Base-by-base conservation (phyloP, 2,797 vertebrate species). In the Hoplostethus mediterraneus region DNA sequence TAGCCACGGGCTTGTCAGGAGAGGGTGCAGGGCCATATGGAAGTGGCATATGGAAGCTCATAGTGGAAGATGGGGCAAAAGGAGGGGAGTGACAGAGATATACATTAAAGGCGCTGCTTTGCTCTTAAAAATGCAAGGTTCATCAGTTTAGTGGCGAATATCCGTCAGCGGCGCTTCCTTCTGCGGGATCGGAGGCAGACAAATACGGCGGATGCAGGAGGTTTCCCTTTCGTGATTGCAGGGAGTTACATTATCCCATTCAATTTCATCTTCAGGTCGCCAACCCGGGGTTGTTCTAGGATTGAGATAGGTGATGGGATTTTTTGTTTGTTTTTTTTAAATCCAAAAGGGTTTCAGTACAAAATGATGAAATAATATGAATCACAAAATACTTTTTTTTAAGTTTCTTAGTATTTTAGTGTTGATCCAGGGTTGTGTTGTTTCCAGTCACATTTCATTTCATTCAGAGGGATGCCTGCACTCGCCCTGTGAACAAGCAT, bases 21-120 rank as follows among this genome's bases (percentile, higher is more conserved):
- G 90, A 94, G 92, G 94, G 92, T 94, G 92, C 88, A 82, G 91
- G 93, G 92, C 93, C 94, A 95, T 95, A 95, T 95, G 94, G 94
- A 94, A 90, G 90, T 90, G 91, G 93, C 94, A 95, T 95, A 95
- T 95, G 94, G 94, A 92, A 92, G 92, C 93, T 90, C 89, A 89
- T 92, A 89, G 93, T 90, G 88, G 90, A 93, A 89, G 93, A 92
- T 88, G 92, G 91, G 82, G 84, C 87, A 84, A 91, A 87, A 90
- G 91, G 83, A 92, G 88, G 90, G 90, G 87, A 91, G 89, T 94
- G 94, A 95, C 93, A 94, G 90, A 93, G 90, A 94, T 93, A 93
- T 94, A 94, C 93, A 94, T 94, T 94, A 94, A 94, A 94, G 87
- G 90, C 86, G 82, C 85, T 72, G 88, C 89, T 93, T 90, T 93